phyloP scores from a whole-genome alignment of 2,797 vertebrate species.

The Morus bassanus region DNA sequence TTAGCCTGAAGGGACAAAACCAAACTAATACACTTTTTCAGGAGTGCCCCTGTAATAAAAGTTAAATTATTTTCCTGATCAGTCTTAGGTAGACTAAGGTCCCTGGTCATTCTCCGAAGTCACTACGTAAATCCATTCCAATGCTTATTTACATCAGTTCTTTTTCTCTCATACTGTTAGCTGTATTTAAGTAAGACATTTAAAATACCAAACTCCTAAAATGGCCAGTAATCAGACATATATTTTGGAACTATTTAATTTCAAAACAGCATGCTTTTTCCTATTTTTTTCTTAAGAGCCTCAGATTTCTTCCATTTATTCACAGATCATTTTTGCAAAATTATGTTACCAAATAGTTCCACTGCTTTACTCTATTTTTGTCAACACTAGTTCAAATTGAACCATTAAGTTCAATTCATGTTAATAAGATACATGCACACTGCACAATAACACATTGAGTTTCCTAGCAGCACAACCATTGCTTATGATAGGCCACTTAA shows the following conservation, averaged over 20 bases:
- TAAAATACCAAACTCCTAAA: not conserved
- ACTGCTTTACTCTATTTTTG: not conserved
- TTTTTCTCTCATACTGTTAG: not conserved
- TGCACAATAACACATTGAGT: no score
- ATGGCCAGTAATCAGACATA: not conserved
- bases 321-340: not conserved
- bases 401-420: not conserved
- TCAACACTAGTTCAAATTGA: not conserved
- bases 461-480: not conserved
- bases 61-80: not conserved
- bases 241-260: not conserved
- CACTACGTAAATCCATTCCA: fast-evolving
- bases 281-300: not conserved
- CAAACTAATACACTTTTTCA: fast-evolving
- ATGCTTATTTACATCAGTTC: not conserved
- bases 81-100: no score
- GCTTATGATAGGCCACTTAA: not conserved
- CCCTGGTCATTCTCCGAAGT: no score
- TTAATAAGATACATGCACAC: fast-evolving
- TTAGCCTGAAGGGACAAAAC: not conserved
- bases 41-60: fast-evolving
- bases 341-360: not conserved
- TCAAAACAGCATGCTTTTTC: not conserved
- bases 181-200: not conserved
- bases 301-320: not conserved